Evolutionary conservation across 1,140 invertebrate species (phyloP), one percentile per base, ranked within the genome.

Genomic region (Drosophila trapezifrons): DNA sequence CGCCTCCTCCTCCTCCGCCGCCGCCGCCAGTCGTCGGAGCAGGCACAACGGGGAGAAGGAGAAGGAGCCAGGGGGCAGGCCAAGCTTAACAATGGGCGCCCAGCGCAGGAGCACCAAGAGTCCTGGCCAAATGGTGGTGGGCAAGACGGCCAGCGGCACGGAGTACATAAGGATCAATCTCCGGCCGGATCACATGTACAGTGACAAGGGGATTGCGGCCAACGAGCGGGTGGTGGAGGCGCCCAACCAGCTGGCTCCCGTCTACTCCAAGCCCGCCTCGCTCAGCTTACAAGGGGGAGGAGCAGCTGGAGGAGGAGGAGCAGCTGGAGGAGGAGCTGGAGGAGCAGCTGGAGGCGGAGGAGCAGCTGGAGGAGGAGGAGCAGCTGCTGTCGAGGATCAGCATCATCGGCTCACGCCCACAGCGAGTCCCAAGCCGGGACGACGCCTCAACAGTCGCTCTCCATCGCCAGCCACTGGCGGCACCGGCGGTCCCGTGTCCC

Each of bases 141-240:
- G 91, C 20, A 80, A 90, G 37, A 92, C 89, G 18, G 64, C 91
- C 20, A 92, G 92, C 29, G 93, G 93, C 72, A 93, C 93, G 3
- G 93, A 93, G 57, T 94, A 95, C 66, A 95, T 95, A 67, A 92
- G 95, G 72, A 95, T 95, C 52, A 94, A 93, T 90, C 80, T 95
- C 49, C 95, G 95, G 78, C 95, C 95, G 1, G 94, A 95, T 84
- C 92, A 94, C 71, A 93, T 94, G 84, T 95, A 95, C 79, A 93
- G 93, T 15, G 93, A 94, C 56, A 92, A 93, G 47, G 93, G 87
- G 76, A 93, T 80, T 22, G 91, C 87, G 13, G 62, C 90, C 38
- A 84, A 92, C 43, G 91, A 92, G 40, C 69, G 81, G 2, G 76
- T 92, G 13, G 82, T 92, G 0, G 91, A 92, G 59, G 83, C 93